phyloP scores from a whole-genome alignment of 2,888 invertebrate genomes.

The Linnaemya tessellans region DNA sequence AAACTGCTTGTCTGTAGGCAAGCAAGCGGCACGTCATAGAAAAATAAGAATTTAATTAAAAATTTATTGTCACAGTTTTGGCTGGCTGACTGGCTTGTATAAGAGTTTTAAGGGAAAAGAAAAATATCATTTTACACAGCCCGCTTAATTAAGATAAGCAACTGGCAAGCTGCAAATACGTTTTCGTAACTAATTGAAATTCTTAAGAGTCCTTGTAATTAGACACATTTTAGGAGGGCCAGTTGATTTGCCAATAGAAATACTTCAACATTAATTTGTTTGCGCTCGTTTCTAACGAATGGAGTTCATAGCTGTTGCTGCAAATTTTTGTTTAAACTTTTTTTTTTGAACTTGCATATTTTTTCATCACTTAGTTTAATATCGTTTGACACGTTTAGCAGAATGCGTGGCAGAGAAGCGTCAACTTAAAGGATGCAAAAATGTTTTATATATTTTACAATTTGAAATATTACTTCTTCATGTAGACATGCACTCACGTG shows the following conservation, averaged over 20 bases:
- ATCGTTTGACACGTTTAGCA: too few species aligned
- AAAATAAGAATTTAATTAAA: conserved; percentile 26
- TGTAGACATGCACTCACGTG: too few species aligned
- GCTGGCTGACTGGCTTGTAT: not conserved
- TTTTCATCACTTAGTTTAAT: too few species aligned
- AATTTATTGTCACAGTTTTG: conserved; percentile 35
- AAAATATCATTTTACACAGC: not conserved
- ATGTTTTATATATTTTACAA: too few species aligned
- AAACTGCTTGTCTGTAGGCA: not conserved
- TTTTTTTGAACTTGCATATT: too few species aligned
- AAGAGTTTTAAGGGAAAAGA: not conserved
- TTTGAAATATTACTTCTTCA: too few species aligned
- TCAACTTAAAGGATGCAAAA: too few species aligned
- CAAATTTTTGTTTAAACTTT: too few species aligned
- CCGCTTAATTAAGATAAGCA: conserved; percentile 3
- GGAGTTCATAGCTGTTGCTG: not conserved
- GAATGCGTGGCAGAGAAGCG: too few species aligned
- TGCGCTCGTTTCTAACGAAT: conserved; percentile 1
- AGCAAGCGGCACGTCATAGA: not conserved
- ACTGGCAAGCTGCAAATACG: conserved; percentile 4
- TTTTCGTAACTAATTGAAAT: conserved; percentile 46
- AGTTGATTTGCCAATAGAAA: conserved; percentile 11
- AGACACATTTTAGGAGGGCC: conserved; percentile 25
- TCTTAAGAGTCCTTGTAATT: conserved; percentile 42
- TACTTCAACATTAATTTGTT: conserved; percentile 12